These are phyloP conservation scores for Periophthalmus magnuspinnatus DNA, from an alignment of 2,797 vertebrate genomes.

Conservation along the genomic window DNA sequence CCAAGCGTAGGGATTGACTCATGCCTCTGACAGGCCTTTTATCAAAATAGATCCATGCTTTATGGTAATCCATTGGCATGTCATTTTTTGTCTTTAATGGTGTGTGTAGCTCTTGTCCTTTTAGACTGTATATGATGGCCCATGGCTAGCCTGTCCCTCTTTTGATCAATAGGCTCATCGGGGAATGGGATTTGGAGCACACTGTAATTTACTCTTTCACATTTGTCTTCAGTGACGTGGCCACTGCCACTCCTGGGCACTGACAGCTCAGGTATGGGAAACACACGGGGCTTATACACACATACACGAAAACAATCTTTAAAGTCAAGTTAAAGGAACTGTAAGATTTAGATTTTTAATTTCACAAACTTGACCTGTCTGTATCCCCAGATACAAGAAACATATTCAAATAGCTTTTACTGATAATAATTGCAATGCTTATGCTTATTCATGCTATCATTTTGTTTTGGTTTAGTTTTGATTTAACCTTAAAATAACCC, in stretches of 20 bases:
- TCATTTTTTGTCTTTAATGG: conserved; percentile 47
- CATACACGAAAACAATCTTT: too few relatives aligned
- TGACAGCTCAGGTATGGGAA: conserved; percentile 39
- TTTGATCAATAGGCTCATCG: conserved; percentile 64
- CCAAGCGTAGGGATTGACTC: conserved; percentile 19
- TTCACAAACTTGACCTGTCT: too few relatives aligned
- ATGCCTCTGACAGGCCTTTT: conserved; percentile 20
- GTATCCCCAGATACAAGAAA: too few relatives aligned
- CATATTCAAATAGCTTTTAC: too few relatives aligned
- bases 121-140: conserved; percentile 40
- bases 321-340: too few relatives aligned
- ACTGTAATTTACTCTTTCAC: conserved; percentile 57
- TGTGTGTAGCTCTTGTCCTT: conserved; percentile 40
- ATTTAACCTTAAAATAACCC: too few relatives aligned
- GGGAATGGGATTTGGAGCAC: conserved; percentile 56
- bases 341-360: too few relatives aligned
- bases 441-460: too few relatives aligned
- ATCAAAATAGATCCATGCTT: conserved; percentile 35
- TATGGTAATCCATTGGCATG: conserved; percentile 31
- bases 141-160: conserved; percentile 34
- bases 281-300: conserved; percentile 3
- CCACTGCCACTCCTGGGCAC: conserved; percentile 50
- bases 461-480: too few relatives aligned
- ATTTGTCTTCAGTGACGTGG: conserved; percentile 66
- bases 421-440: too few relatives aligned